Evolutionary conservation across 2,888 invertebrate species (phyloP).

Genomic region (Andricus curvator): DNA sequence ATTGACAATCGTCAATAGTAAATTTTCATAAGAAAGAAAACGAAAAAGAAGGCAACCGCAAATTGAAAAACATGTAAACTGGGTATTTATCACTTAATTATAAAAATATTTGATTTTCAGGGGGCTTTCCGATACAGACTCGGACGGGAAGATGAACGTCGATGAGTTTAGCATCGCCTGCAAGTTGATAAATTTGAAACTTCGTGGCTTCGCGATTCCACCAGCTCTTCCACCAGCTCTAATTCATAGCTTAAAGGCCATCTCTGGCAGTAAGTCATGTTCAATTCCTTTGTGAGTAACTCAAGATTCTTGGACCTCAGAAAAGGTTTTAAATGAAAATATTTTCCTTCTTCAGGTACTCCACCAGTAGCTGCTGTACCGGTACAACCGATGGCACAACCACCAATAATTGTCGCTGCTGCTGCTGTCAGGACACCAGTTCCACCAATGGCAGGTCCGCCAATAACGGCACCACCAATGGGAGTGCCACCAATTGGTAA

Average conservation of each 20-base stretch:
- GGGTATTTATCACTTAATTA: neutral
- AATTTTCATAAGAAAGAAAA: too few species aligned
- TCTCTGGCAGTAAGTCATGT: conserved; percentile 77
- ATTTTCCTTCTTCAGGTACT: conserved; percentile 17
- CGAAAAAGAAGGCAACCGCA: too few species aligned
- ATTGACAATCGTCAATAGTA: too few species aligned
- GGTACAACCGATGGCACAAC: conserved; percentile 54
- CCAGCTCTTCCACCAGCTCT: conserved; percentile 89
- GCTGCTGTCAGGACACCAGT: conserved; percentile 63
- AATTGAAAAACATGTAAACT: too few species aligned
- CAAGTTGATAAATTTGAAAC: conserved; percentile 95
- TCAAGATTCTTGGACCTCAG: conserved; percentile 6
- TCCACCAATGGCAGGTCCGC: conserved; percentile 68
- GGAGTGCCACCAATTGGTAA: conserved; percentile 60
- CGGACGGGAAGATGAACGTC: conserved; percentile 97
- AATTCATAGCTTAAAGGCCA: conserved; percentile 82
- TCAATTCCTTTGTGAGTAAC: neutral
- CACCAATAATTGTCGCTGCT: conserved; percentile 58
- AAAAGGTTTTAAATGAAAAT: neutral
- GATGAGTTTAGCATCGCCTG: conserved; percentile 99
- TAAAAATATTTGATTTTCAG: conserved; percentile 76
- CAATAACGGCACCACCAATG: conserved; percentile 63
- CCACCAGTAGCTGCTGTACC: conserved; percentile 55
- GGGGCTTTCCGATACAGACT: conserved; percentile 95
- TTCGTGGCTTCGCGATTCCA: conserved; percentile 95